Evolutionary conservation across 2,797 vertebrate genomes (phyloP).

Genomic region (Pseudochirops cupreus): DNA sequence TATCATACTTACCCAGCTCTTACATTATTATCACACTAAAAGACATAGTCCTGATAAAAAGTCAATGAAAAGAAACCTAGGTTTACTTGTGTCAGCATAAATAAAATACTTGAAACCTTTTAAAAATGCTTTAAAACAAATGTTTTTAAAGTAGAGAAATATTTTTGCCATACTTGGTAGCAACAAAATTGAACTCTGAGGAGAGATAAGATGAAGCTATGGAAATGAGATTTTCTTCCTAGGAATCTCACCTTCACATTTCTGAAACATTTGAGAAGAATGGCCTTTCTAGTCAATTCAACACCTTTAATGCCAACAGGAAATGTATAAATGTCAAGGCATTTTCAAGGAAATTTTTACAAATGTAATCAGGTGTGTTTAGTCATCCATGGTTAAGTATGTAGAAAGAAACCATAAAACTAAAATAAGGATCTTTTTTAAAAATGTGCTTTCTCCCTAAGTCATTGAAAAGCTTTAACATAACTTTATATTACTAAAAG

Average conservation of each 20-base stretch:
- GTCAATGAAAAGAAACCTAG: not conserved
- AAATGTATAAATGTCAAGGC: constrained; percentile 67
- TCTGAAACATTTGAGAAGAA: not conserved
- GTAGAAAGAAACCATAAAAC: constrained; percentile 23
- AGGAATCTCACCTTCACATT: constrained; percentile 44
- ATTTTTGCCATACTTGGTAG: not conserved
- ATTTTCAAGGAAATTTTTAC: constrained; percentile 47
- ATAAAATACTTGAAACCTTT: not conserved
- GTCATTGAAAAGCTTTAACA: not conserved
- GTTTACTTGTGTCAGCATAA: not conserved
- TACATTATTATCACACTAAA: not conserved
- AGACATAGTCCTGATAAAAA: not conserved
- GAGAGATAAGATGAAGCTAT: not conserved
- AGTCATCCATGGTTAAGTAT: constrained; percentile 54
- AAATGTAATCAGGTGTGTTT: constrained; percentile 28
- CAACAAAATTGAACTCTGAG: not conserved
- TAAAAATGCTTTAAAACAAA: not conserved
- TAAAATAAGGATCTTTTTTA: not conserved
- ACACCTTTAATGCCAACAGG: constrained; percentile 58
- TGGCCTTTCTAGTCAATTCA: constrained; percentile 17
- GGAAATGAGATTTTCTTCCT: not conserved
- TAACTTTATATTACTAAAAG: not conserved
- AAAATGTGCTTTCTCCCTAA: not conserved
- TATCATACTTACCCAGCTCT: not conserved
- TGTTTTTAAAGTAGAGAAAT: not conserved